Base-by-base conservation (phyloP, 2,113 vertebrate genomes). In the Ictalurus furcatus region DNA sequence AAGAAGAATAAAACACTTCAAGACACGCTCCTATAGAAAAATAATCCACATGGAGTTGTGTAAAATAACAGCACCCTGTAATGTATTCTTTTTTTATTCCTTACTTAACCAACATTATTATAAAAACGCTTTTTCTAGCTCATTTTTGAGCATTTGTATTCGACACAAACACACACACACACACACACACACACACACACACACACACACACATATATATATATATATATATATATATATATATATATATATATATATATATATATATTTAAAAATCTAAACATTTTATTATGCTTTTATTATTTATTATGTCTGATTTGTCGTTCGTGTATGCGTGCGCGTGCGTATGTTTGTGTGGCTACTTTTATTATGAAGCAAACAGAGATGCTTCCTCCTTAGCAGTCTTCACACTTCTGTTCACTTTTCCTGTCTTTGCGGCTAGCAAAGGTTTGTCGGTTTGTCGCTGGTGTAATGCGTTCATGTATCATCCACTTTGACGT, bases 401-500 rank as follows among this genome's bases (percentile, higher is more conserved):
- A 11, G 4, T 37, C 11, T 79, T 90, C 87, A 71, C 82, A n/a
- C 59, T 52, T 56, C 37, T 14, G 17, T n/a, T 80, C 25, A 37
- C 76, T 74, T 56, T 90, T 88, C 84, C 89, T 54, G 58, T 85
- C 73, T 87, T 81, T 88, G 59, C 73, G 89, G 54, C 11, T 54
- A 80, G 73, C 88, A 44, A 19, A 90, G 90, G 89, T 91, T 90
- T 85, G 90, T 91, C 48, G 90, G 89, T 91, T 90, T 85, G 90
- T 91, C 48, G 67, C 61, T 80, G 58, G 23, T 76, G 8, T 74
- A 54, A 87, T 30, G 25, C 48, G 48, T 9, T 11, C 8, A 4
- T 52, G 65, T 85, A 25, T 37, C 17, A 6, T 19, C 21, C 9
- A 40, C 0, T n/a, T 37, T 73, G 21, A 11, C 5, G 2, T 40